Conservation (phyloP, 2,113 vertebrate species). For the Promerops cafer region DNA sequence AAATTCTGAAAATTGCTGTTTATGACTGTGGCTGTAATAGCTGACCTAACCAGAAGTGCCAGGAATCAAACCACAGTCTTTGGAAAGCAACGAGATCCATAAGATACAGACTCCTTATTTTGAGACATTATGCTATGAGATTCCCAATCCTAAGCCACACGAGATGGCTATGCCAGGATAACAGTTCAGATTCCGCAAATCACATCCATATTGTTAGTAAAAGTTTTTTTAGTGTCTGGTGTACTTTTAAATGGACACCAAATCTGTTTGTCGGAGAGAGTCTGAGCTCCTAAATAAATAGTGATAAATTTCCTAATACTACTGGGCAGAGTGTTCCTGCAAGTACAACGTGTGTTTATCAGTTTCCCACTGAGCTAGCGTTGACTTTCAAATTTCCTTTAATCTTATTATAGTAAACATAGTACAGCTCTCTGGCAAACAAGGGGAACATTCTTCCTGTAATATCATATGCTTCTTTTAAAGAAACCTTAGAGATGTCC, state of each 20-base stretch:
- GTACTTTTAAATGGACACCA: not conserved
- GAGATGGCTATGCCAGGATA: not conserved
- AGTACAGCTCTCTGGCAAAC: slow-evolving; percentile 58
- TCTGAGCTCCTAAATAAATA: slow-evolving; percentile 30
- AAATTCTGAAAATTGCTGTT: slow-evolving; percentile 47
- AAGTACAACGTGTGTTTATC: slow-evolving; percentile 17
- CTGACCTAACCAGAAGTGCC: slow-evolving; percentile 25
- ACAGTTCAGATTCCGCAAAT: not conserved
- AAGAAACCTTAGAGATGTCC: slow-evolving; percentile 48
- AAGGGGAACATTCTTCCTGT: slow-evolving; percentile 48
- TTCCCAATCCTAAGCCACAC: not conserved
- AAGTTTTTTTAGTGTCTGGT: not conserved
- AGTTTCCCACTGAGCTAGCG: slow-evolving; percentile 7
- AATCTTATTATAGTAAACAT: slow-evolving; percentile 59
- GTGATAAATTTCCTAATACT: slow-evolving; percentile 10
- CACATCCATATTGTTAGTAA: not conserved
- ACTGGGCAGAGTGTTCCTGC: not conserved
- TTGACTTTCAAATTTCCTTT: slow-evolving; percentile 13
- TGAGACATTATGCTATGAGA: not conserved
- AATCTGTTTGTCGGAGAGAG: slow-evolving; percentile 11
- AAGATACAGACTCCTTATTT: not conserved
- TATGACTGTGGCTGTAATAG: slow-evolving; percentile 3
- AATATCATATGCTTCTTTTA: slow-evolving; percentile 59
- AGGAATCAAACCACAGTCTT: slow-evolving; percentile 45
- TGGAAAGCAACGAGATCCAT: not conserved